These are phyloP conservation scores for Aphaenogaster ashmeadi DNA, from an alignment of 1,140 invertebrate genomes.

Conservation along the genomic window DNA sequence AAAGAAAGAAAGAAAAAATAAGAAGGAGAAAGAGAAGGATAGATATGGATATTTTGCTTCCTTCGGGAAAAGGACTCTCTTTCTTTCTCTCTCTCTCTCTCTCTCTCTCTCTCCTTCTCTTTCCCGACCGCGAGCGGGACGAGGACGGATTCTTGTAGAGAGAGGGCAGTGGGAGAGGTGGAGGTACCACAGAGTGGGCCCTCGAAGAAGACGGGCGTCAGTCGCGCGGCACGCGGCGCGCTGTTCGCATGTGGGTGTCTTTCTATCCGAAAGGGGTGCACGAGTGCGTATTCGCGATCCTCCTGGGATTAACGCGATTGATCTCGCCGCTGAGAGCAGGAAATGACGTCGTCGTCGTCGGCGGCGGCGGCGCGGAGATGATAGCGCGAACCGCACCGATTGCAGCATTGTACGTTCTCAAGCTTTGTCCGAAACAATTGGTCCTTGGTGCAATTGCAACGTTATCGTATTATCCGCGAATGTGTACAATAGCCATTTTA, in stretches of 20 bases:
- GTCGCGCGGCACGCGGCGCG: slow-evolving; percentile 84
- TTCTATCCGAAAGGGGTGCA: slow-evolving; percentile 44
- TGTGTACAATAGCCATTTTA: background rate
- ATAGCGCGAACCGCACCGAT: slow-evolving; percentile 52
- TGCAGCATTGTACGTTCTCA: slow-evolving; percentile 53
- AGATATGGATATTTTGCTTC: slow-evolving; percentile 24
- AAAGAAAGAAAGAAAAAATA: background rate
- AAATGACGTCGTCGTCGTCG: slow-evolving; percentile 32
- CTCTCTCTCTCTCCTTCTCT: background rate
- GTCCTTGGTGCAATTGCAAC: slow-evolving; percentile 30
- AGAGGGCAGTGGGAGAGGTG: slow-evolving; percentile 48
- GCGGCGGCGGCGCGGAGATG: slow-evolving; percentile 53
- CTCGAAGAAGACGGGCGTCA: slow-evolving; percentile 76
- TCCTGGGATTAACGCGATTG: slow-evolving; percentile 49
- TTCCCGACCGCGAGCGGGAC: background rate
- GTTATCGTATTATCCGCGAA: background rate
- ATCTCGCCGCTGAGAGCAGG: slow-evolving; percentile 28
- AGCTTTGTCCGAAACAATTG: slow-evolving; percentile 18
- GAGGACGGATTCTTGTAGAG: slow-evolving; percentile 52
- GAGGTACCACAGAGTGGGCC: slow-evolving; percentile 56
- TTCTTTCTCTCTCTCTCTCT: background rate
- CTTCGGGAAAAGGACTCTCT: slow-evolving; percentile 43
- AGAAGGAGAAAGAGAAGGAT: background rate
- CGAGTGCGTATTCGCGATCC: slow-evolving; percentile 37
- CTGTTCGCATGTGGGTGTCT: slow-evolving; percentile 77